Evolutionary conservation across 1,140 invertebrate species (phyloP).

Genomic region (Archegozetes longisetosus): DNA sequence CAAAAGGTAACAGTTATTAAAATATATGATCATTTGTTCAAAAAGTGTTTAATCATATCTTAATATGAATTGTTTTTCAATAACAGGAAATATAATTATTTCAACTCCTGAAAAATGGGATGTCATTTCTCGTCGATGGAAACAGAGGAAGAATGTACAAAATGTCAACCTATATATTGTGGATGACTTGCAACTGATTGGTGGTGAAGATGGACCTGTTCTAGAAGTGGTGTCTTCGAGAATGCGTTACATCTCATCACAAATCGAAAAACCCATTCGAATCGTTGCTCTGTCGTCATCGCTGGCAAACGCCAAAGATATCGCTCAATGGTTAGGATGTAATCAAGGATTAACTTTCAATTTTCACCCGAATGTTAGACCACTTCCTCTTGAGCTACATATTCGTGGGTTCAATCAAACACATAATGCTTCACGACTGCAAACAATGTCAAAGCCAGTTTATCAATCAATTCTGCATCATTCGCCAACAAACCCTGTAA

Average conservation of each 20-base stretch:
- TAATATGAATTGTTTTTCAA: too few species aligned
- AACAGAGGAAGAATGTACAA: conserved; percentile 94
- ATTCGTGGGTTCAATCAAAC: conserved; percentile 95
- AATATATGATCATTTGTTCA: too few species aligned
- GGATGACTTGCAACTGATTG: conserved; percentile 78
- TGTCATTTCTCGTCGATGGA: conserved; percentile 92
- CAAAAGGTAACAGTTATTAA: too few species aligned
- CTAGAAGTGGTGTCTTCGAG: conserved; percentile 93
- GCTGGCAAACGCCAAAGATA: conserved; percentile 83
- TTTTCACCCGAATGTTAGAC: conserved; percentile 93
- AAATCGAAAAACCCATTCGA: conserved; percentile 79
- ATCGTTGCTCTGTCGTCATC: conserved; percentile 92
- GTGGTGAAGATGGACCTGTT: conserved; percentile 49
- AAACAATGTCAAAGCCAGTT: conserved; percentile 93
- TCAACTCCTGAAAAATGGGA: conserved; percentile 98
- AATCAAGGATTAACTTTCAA: conserved; percentile 85
- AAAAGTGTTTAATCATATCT: too few species aligned
- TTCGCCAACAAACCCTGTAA: conserved; percentile 69
- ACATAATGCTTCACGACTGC: conserved; percentile 82
- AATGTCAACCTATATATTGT: conserved; percentile 93
- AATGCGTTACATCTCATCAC: conserved; percentile 92
- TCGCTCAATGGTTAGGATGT: conserved; percentile 92
- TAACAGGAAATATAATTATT: conserved; percentile 90
- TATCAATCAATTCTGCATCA: conserved; percentile 85
- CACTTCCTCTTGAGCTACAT: conserved; percentile 82